phyloP scores from a whole-genome alignment of 1,140 invertebrate species.

The Notospermus geniculatus region DNA sequence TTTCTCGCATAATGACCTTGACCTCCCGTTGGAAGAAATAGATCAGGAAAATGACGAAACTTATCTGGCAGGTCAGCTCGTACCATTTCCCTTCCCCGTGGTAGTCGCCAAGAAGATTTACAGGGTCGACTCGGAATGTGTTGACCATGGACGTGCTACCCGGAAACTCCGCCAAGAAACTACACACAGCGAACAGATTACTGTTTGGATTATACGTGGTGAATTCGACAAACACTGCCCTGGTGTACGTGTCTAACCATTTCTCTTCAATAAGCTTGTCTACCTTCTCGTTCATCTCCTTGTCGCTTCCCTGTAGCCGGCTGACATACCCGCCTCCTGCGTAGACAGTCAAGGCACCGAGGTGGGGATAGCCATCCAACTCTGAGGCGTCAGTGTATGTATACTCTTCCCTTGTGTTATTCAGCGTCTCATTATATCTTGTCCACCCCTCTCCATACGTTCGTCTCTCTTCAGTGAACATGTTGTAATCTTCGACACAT shows the following conservation, averaged over 20 bases:
- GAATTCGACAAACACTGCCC: slow-evolving; percentile 63
- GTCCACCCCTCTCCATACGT: slow-evolving; percentile 49
- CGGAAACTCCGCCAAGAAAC: slow-evolving; percentile 59
- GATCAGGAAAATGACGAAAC: slow-evolving; percentile 54
- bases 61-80: slow-evolving; percentile 44
- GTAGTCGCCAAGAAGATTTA: slow-evolving; percentile 46
- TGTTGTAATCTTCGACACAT: slow-evolving; percentile 47
- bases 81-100: slow-evolving; percentile 41
- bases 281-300: slow-evolving; percentile 47
- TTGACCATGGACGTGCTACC: slow-evolving; percentile 59
- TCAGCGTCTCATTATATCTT: slow-evolving; percentile 21
- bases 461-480: slow-evolving; percentile 42
- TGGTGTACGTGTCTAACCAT: slow-evolving; percentile 62
- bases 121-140: slow-evolving; percentile 59
- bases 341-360: slow-evolving; percentile 57
- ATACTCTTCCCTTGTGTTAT: slow-evolving; percentile 47
- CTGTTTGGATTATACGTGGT: slow-evolving; percentile 62
- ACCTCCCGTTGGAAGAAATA: slow-evolving; percentile 58
- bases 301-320: slow-evolving; percentile 53
- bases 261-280: slow-evolving; percentile 47
- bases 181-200: slow-evolving; percentile 59
- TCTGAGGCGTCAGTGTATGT: slow-evolving; percentile 42
- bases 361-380: slow-evolving; percentile 57
- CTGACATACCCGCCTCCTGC: slow-evolving; percentile 62
- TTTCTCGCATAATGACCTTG: slow-evolving; percentile 35